These are phyloP conservation scores for Folsomia candida DNA, from an alignment of 2,888 invertebrate species.

Conservation along the genomic window DNA sequence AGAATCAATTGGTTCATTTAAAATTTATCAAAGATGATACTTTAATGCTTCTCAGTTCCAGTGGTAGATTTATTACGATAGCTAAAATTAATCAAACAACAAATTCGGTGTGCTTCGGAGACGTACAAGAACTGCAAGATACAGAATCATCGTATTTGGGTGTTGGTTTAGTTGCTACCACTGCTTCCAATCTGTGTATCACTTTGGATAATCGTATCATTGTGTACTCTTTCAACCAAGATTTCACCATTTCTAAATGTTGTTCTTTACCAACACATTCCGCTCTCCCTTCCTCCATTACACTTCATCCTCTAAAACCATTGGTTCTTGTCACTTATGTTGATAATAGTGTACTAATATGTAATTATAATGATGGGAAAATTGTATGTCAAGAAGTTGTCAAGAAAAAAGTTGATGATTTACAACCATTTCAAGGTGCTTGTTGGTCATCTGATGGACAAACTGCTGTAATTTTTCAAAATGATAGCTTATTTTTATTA, in stretches of 20 bases:
- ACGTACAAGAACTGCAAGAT: background rate
- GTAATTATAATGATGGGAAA: slow-evolving; percentile 30
- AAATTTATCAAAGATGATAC: background rate
- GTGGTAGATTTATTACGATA: background rate
- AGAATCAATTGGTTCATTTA: background rate
- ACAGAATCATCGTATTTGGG: slow-evolving; percentile 5
- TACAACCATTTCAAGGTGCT: slow-evolving; percentile 40
- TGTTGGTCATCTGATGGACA: slow-evolving; percentile 40
- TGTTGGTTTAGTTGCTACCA: background rate
- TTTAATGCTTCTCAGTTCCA: background rate
- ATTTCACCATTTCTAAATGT: slow-evolving; percentile 10
- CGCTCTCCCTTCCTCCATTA: slow-evolving; percentile 29
- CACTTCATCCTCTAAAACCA: slow-evolving; percentile 36
- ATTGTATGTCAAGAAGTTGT: slow-evolving; percentile 29
- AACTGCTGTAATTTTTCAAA: slow-evolving; percentile 34
- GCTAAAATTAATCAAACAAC: background rate
- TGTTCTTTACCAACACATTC: slow-evolving; percentile 31
- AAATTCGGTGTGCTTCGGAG: background rate
- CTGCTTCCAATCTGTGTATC: slow-evolving; percentile 23
- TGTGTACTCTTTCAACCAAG: slow-evolving; percentile 22
- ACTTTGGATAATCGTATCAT: slow-evolving; percentile 19
- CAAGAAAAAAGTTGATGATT: slow-evolving; percentile 34
- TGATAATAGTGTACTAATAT: slow-evolving; percentile 42
- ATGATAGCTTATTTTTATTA: slow-evolving; percentile 38
- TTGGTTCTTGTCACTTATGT: slow-evolving; percentile 38